Conservation (phyloP, 2,797 vertebrate genomes). For the Paedocypris micromegethes region DNA sequence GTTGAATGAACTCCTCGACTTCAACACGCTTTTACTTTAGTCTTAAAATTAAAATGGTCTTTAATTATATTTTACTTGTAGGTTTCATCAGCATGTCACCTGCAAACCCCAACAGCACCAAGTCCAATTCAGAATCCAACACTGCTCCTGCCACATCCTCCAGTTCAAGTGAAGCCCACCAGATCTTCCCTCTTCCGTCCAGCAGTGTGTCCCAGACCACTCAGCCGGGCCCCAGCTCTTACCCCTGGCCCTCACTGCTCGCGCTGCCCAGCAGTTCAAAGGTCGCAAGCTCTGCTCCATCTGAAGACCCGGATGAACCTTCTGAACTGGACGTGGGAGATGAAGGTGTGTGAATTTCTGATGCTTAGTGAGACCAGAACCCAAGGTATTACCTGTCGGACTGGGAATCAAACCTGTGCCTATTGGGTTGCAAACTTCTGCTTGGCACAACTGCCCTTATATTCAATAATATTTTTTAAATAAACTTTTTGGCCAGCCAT, state of each 20-base stretch:
- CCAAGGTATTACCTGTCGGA: too few relatives aligned
- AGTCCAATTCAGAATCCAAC: constrained; percentile 24
- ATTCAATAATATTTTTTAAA: too few relatives aligned
- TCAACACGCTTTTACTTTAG: too few relatives aligned
- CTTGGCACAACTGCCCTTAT: too few relatives aligned
- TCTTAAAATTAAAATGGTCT: too few relatives aligned
- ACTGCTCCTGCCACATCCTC: constrained; percentile 29
- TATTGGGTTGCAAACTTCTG: too few relatives aligned
- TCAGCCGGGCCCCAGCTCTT: constrained; percentile 25
- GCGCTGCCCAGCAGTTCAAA: constrained; percentile 32
- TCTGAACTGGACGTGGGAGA: constrained; percentile 67
- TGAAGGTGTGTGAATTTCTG: constrained; percentile 54
- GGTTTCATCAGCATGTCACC: constrained; percentile 44
- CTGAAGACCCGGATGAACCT: constrained; percentile 48
- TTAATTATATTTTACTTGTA: constrained; percentile 34
- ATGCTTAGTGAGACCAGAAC: neutral
- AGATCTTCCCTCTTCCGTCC: constrained; percentile 42
- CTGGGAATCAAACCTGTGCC: too few relatives aligned
- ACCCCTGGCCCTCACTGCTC: constrained; percentile 25
- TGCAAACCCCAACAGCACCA: constrained; percentile 27
- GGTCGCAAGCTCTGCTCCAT: constrained; percentile 33
- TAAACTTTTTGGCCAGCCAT: too few relatives aligned
- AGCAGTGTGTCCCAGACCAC: constrained; percentile 14
- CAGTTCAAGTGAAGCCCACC: constrained; percentile 40
- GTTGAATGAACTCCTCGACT: too few relatives aligned